phyloP scores from a whole-genome alignment of 2,888 invertebrate genomes.

The Drosophila nr. medialis region DNA sequence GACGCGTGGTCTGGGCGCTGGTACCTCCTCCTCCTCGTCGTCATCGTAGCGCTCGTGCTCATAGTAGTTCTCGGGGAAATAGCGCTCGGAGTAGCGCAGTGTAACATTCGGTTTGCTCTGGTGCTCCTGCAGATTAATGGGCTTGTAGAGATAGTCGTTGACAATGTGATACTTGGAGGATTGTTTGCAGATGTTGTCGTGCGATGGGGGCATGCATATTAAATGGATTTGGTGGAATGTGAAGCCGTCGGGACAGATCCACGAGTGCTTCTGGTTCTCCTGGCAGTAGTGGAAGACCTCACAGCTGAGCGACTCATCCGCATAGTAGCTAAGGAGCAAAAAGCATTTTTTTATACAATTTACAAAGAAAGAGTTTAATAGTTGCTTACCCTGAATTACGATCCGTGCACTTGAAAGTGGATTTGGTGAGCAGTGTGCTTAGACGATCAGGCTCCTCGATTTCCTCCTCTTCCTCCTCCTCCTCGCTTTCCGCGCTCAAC shows the following conservation, averaged over 20 bases:
- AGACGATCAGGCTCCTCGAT: constrained; percentile 94
- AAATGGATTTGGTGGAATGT: constrained; percentile 91
- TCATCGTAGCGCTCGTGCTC: constrained; percentile 86
- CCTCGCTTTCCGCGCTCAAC: constrained; percentile 88
- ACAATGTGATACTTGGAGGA: constrained; percentile 96
- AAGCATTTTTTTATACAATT: background rate
- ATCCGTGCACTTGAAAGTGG: constrained; percentile 92
- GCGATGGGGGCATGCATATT: constrained; percentile 96
- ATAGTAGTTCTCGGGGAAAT: constrained; percentile 92
- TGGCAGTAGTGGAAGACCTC: constrained; percentile 98
- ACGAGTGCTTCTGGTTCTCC: constrained; percentile 94
- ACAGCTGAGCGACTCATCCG: constrained; percentile 94
- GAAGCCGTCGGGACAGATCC: constrained; percentile 97
- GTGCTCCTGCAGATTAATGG: constrained; percentile 93
- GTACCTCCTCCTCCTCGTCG: constrained; percentile 80
- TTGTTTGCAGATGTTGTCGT: constrained; percentile 95
- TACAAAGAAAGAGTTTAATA: no score
- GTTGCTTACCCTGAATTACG: constrained; percentile 89
- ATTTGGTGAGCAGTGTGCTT: constrained; percentile 91
- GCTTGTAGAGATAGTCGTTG: constrained; percentile 96
- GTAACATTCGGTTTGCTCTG: constrained; percentile 92
- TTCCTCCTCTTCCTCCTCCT: constrained; percentile 89
- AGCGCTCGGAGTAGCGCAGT: constrained; percentile 92
- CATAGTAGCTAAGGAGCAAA: constrained; percentile 88
- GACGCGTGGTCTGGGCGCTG: constrained; percentile 78